These are phyloP conservation scores for Glareola pratincola DNA, from an alignment of 2,113 vertebrate genomes.

Conservation along the genomic window DNA sequence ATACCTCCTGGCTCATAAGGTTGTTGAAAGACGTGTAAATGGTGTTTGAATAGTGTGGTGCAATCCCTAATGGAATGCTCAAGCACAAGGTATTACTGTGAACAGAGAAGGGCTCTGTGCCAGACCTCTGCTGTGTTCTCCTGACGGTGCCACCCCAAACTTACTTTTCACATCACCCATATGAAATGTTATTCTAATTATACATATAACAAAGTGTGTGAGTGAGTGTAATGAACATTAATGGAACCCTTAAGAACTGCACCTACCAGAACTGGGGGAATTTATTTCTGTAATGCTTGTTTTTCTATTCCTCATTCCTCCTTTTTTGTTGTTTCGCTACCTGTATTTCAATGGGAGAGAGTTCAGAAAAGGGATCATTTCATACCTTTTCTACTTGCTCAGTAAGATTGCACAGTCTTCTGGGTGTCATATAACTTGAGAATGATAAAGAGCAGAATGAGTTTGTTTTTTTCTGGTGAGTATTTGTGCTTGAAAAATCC, in stretches of 20 bases:
- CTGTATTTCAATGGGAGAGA: neutral
- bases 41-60: neutral
- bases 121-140: neutral
- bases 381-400: neutral
- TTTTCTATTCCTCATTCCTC: neutral
- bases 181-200: neutral
- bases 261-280: neutral
- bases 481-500: neutral
- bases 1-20: neutral
- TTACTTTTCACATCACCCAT: neutral
- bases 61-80: neutral
- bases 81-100: neutral
- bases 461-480: neutral
- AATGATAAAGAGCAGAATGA: neutral
- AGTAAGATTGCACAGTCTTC: neutral
- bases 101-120: neutral
- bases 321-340: neutral
- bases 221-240: neutral
- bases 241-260: neutral
- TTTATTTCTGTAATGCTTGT: neutral
- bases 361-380: neutral
- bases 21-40: neutral
- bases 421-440: neutral
- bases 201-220: neutral
- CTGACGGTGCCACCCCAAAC: neutral